Percentiles rank a stretch among this genome's conserved stretches.
Evolutionary conservation across 2,888 invertebrate genomes (phyloP).

Genomic region (Anthoptus insignis): DNA sequence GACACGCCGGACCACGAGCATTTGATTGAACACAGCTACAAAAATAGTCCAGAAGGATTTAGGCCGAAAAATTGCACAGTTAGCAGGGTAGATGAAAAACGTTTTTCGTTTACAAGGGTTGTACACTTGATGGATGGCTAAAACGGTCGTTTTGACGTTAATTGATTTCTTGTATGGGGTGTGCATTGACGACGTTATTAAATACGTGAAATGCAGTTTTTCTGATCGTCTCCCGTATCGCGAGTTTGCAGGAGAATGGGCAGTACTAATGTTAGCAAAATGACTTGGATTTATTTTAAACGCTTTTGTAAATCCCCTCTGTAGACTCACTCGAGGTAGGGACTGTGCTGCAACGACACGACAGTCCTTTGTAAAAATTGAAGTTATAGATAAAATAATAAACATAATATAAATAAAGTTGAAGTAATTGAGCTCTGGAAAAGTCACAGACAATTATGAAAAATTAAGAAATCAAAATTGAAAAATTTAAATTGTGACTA

Average conservation of each 20-base stretch:
- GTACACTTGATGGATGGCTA: conserved; percentile 69
- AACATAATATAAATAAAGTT: no score
- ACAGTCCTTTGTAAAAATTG: neutral
- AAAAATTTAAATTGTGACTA: no score
- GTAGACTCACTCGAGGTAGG: conserved; percentile 45
- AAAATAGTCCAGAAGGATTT: conserved; percentile 29
- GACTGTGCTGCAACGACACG: conserved; percentile 26
- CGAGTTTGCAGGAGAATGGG: conserved; percentile 29
- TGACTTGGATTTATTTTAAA: conserved; percentile 58
- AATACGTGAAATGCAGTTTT: conserved; percentile 85
- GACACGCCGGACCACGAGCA: no score
- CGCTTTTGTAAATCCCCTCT: conserved; percentile 48
- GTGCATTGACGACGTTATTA: conserved; percentile 77
- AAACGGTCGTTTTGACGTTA: conserved; percentile 76
- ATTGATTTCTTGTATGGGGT: conserved; percentile 79
- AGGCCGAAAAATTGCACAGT: conserved; percentile 37
- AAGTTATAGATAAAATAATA: no score
- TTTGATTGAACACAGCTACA: conserved; percentile 36
- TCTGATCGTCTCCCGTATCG: conserved; percentile 63
- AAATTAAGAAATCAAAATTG: no score
- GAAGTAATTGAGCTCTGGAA: no score
- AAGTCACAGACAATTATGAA: no score
- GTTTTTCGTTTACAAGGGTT: conserved; percentile 52
- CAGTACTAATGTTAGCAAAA: conserved; percentile 66
- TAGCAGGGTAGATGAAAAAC: conserved; percentile 45